Percentiles rank a stretch among this genome's conserved stretches.
Evolutionary conservation across 2,797 vertebrate species (phyloP).

Genomic region (Eidolon dupreanum): DNA sequence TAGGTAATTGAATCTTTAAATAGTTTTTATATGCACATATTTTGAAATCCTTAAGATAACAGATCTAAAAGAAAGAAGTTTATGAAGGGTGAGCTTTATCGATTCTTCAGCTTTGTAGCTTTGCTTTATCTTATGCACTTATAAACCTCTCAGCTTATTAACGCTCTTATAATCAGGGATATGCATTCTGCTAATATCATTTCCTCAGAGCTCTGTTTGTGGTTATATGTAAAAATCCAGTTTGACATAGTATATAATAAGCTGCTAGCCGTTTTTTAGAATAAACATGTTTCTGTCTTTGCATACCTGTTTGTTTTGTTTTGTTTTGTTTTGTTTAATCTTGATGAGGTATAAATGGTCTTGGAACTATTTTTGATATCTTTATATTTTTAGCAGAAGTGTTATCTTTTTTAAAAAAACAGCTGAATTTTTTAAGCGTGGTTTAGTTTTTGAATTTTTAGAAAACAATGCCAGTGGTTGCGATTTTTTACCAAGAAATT

Average conservation of each 20-base stretch:
- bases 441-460: slow-evolving; percentile 54
- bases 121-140: slow-evolving; percentile 57
- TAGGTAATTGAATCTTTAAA: background rate
- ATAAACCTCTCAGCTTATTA: slow-evolving; percentile 67
- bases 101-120: slow-evolving; percentile 6
- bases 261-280: background rate
- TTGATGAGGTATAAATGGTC: background rate
- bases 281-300: background rate
- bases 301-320: background rate
- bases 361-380: background rate
- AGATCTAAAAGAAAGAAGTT: background rate
- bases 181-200: background rate
- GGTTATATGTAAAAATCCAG: slow-evolving; percentile 11
- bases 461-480: background rate
- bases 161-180: slow-evolving; percentile 28
- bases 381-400: slow-evolving; percentile 36
- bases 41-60: slow-evolving; percentile 26
- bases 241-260: background rate
- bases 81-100: background rate
- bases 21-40: background rate
- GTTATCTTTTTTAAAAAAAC: background rate
- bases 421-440: slow-evolving; percentile 34
- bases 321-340: background rate
- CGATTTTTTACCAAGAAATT: slow-evolving; percentile 42
- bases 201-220: slow-evolving; percentile 10